These are phyloP conservation scores for Bombycilla garrulus DNA, from an alignment of 2,113 vertebrate species.

Conservation along the genomic window DNA sequence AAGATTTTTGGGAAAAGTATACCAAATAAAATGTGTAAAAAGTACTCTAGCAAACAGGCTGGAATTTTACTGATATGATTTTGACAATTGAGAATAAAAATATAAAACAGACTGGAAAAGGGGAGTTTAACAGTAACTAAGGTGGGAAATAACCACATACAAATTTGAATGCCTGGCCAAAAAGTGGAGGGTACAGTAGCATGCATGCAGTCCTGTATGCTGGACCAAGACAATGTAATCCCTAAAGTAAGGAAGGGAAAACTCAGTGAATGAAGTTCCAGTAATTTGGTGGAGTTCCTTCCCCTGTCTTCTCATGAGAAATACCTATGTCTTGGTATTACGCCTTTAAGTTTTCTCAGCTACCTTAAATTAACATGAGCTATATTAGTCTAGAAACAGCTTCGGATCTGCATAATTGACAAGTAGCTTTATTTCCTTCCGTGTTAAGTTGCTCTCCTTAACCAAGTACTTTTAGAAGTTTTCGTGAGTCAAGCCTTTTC, in stretches of 20 bases:
- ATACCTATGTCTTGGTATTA: neutral
- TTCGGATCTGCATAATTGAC: neutral
- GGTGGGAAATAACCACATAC: neutral
- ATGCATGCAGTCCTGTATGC: neutral
- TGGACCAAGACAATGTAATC: neutral
- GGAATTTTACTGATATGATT: neutral
- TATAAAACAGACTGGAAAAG: neutral
- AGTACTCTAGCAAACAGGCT: accelerated
- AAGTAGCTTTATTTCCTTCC: neutral
- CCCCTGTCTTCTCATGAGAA: neutral
- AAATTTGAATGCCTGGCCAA: neutral
- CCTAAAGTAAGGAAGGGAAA: neutral
- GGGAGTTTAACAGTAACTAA: neutral
- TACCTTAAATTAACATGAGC: neutral
- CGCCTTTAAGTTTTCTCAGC: neutral
- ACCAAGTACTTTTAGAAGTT: neutral
- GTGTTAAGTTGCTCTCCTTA: neutral
- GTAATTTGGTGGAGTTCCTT: neutral
- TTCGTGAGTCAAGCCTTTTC: neutral
- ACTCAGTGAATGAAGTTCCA: neutral
- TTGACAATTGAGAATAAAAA: neutral
- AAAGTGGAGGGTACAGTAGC: neutral
- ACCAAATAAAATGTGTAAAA: neutral
- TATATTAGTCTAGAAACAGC: neutral
- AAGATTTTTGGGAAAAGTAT: neutral